Conservation (phyloP, 2,888 invertebrate species). For the Ypsolopha sequella region DNA sequence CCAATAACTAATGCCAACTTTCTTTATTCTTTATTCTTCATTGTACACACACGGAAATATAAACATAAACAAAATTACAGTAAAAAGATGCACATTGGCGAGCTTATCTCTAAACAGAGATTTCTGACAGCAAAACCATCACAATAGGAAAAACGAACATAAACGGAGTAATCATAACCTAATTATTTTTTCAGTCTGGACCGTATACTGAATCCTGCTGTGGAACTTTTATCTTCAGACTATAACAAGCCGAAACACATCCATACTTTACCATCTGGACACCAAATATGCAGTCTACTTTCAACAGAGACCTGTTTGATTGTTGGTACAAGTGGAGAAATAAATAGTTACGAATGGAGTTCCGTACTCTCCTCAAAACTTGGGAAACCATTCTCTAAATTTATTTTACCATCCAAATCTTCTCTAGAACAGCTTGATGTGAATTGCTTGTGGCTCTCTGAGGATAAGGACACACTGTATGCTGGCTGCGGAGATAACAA, state of each 20-base stretch:
- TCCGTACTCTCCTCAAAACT: conserved; percentile 72
- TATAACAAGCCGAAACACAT: conserved; percentile 72
- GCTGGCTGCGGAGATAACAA: conserved; percentile 90
- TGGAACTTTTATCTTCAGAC: conserved; percentile 66
- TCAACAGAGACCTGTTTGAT: conserved; percentile 77
- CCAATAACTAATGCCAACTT: too few species aligned
- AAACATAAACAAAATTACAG: too few species aligned
- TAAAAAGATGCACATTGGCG: too few species aligned
- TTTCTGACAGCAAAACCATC: too few species aligned
- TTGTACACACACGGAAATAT: too few species aligned
- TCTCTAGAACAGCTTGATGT: conserved; percentile 82
- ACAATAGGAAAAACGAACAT: too few species aligned
- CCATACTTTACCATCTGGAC: conserved; percentile 69
- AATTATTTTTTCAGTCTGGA: conserved; percentile 67
- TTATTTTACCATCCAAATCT: conserved; percentile 75
- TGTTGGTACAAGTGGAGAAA: conserved; percentile 81
- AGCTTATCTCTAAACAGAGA: too few species aligned
- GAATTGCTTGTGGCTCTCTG: conserved; percentile 78
- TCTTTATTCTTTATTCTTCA: too few species aligned
- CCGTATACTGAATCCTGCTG: conserved; percentile 70
- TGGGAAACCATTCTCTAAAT: conserved; percentile 75
- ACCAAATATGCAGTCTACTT: conserved; percentile 77
- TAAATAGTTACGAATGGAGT: conserved; percentile 84
- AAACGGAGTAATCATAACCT: too few species aligned
- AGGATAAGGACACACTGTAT: conserved; percentile 73